Conservation (phyloP, 1,140 invertebrate species). For the Dreissena polymorpha region DNA sequence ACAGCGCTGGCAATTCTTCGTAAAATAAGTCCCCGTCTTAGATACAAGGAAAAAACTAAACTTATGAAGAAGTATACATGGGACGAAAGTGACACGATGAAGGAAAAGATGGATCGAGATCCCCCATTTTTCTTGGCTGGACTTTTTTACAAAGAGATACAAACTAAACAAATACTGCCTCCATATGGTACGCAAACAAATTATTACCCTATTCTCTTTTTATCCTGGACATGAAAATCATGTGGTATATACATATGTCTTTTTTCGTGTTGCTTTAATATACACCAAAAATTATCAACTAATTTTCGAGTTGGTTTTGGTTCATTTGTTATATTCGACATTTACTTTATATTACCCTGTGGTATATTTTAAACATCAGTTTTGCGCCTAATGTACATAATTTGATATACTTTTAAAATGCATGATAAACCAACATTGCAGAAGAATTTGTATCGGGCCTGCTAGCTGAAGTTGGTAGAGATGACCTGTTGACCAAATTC, state of each 20-base stretch:
- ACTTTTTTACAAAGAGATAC: slow-evolving; percentile 11
- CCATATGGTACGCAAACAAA: neutral
- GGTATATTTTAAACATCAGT: neutral
- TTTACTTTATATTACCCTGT: neutral
- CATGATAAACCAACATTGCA: neutral
- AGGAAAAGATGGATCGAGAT: slow-evolving; percentile 13
- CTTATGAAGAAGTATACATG: slow-evolving; percentile 1
- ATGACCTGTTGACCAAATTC: neutral
- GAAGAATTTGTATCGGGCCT: neutral
- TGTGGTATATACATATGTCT: neutral
- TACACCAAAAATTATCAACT: neutral
- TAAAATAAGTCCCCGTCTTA: slow-evolving; percentile 4
- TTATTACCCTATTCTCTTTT: neutral
- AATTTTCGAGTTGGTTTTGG: neutral
- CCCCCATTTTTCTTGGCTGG: slow-evolving; percentile 5
- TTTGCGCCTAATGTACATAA: neutral
- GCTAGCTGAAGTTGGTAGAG: neutral
- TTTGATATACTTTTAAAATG: neutral
- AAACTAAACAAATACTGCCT: neutral
- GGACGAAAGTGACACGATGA: slow-evolving; percentile 7
- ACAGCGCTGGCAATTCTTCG: neutral
- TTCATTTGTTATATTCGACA: neutral
- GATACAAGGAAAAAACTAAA: neutral
- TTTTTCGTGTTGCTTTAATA: neutral
- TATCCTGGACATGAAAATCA: neutral